phyloP scores from a whole-genome alignment of 2,888 invertebrate species.

The Eupithecia exiguata region DNA sequence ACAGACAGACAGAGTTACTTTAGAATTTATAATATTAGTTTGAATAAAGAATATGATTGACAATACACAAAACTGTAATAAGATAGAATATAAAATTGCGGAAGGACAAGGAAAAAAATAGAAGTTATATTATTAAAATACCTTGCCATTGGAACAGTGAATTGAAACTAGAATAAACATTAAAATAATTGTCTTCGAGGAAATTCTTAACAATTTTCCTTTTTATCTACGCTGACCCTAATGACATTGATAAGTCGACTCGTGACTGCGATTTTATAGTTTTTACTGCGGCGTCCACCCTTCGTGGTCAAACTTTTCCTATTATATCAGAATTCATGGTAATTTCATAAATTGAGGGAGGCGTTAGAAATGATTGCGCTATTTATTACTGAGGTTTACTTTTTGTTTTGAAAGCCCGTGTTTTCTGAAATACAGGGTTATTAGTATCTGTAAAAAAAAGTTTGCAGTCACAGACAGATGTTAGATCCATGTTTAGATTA shows the following conservation, averaged over 20 bases:
- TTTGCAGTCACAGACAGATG: too few species aligned
- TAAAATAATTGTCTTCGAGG: neutral
- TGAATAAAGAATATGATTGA: too few species aligned
- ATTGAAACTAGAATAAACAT: neutral
- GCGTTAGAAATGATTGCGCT: constrained; percentile 52
- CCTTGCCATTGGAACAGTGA: neutral
- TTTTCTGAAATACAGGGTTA: neutral
- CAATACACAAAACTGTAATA: too few species aligned
- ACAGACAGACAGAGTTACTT: too few species aligned
- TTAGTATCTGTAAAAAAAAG: too few species aligned
- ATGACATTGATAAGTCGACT: constrained; percentile 68
- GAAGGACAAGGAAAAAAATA: too few species aligned
- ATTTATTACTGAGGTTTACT: constrained; percentile 47
- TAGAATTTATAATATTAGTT: too few species aligned
- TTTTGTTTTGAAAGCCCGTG: constrained; percentile 36
- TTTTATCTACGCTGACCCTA: constrained; percentile 43
- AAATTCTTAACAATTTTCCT: constrained; percentile 1
- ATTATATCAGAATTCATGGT: constrained; percentile 66
- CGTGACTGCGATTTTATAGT: constrained; percentile 75
- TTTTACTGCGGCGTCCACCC: constrained; percentile 56
- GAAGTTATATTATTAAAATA: neutral
- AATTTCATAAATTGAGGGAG: constrained; percentile 59
- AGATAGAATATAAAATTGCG: too few species aligned
- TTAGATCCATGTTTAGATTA: too few species aligned
- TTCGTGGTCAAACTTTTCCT: constrained; percentile 66